These are phyloP conservation scores for Campaea margaritaria DNA, from an alignment of 2,888 invertebrate genomes.

Conservation along the genomic window DNA sequence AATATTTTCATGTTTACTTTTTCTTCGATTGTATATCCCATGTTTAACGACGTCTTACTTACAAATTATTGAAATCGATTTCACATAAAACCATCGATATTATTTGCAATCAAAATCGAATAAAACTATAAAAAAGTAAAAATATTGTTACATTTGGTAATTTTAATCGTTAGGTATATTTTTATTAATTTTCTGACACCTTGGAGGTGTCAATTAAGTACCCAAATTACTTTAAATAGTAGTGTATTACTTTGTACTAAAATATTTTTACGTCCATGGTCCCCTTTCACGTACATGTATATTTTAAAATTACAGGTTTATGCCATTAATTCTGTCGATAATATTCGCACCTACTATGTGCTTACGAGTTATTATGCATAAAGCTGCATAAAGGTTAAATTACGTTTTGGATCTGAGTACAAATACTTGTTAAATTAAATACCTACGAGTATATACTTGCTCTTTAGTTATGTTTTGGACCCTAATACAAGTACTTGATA, in stretches of 20 bases:
- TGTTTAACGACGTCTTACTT: slow-evolving; percentile 16
- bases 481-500: no score
- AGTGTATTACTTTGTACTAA: slow-evolving; percentile 29
- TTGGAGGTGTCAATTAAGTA: slow-evolving; percentile 44
- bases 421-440: slow-evolving; percentile 13
- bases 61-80: slow-evolving; percentile 28
- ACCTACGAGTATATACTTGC: no score
- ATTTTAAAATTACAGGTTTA: slow-evolving; percentile 45
- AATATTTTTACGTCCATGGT: slow-evolving; percentile 29
- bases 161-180: slow-evolving; percentile 44
- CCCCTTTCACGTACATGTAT: slow-evolving; percentile 43
- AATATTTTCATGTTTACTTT: background rate
- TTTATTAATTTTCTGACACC: slow-evolving; percentile 42
- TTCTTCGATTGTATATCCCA: background rate
- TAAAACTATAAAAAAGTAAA: slow-evolving; percentile 31
- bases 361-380: slow-evolving; percentile 13
- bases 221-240: slow-evolving; percentile 20
- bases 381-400: slow-evolving; percentile 21
- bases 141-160: slow-evolving; percentile 40
- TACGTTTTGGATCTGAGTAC: background rate
- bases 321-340: slow-evolving; percentile 39
- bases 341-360: slow-evolving; percentile 27
- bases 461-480: background rate
- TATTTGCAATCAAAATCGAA: slow-evolving; percentile 45
- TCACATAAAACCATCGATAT: slow-evolving; percentile 38